phyloP scores from a whole-genome alignment of 2,113 vertebrate genomes.

The Corydoras maculifer region DNA sequence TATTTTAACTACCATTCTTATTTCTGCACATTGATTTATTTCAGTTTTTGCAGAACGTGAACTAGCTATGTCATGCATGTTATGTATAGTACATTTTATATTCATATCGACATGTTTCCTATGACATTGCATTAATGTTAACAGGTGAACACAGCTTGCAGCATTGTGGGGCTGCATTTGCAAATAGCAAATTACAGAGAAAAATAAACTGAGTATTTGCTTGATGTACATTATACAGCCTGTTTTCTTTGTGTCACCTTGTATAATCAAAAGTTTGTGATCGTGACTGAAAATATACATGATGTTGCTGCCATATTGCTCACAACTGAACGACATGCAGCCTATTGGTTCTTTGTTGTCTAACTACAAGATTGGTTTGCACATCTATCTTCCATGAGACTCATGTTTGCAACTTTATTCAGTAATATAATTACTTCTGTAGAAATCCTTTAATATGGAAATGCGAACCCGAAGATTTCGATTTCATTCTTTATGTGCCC shows the following conservation, averaged over 20 bases:
- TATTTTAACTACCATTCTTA: too few species aligned
- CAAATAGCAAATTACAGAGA: neutral
- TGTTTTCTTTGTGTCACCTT: too few species aligned
- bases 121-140: neutral
- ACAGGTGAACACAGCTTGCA: neutral
- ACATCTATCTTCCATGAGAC: neutral
- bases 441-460: constrained; percentile 12
- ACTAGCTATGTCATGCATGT: too few species aligned
- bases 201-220: neutral
- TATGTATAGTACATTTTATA: too few species aligned
- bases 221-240: neutral
- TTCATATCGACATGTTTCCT: neutral
- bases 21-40: too few species aligned
- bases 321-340: too few species aligned
- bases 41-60: too few species aligned
- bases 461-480: constrained; percentile 33
- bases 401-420: constrained; percentile 22
- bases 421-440: constrained; percentile 26
- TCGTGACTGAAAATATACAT: too few species aligned
- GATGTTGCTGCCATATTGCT: too few species aligned
- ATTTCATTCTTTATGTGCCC: constrained; percentile 42
- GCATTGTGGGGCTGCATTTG: neutral
- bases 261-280: too few species aligned
- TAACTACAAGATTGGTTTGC: neutral
- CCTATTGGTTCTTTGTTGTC: neutral